Evolutionary conservation across 92 coral and sea anemone species (phyloP).

Genomic region (Porites divaricata): DNA sequence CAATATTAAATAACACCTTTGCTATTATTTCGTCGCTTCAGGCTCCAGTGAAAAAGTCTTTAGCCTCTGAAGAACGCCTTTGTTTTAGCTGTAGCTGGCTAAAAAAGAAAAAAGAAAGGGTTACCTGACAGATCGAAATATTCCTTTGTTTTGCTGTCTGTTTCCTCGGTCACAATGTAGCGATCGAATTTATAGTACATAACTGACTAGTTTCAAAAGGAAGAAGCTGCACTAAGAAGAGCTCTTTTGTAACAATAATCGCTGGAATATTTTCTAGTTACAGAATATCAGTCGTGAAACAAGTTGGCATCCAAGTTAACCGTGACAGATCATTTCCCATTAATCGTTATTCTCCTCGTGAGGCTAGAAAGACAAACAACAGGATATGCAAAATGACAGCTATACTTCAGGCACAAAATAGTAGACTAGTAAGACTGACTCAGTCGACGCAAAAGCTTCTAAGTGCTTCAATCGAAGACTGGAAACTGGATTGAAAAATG

Average conservation of each 20-base stretch:
- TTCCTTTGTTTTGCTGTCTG: slow-evolving; percentile 15
- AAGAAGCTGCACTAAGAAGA: slow-evolving; percentile 6
- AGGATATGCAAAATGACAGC: slow-evolving; percentile 16
- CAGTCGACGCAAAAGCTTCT: background rate
- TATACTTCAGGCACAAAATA: too few species aligned
- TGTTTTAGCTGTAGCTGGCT: background rate
- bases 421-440: background rate
- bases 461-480: background rate
- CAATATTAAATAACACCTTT: background rate
- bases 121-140: background rate
- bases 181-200: background rate
- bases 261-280: background rate
- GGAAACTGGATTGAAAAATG: background rate
- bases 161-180: background rate
- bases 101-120: background rate
- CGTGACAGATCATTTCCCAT: background rate
- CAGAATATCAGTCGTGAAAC: background rate
- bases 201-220: slow-evolving; percentile 11
- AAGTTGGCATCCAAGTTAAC: background rate
- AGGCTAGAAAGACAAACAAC: background rate
- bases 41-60: background rate
- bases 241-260: background rate
- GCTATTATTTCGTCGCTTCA: background rate
- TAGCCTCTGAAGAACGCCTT: background rate
- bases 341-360: background rate